These are phyloP conservation scores for Montifringilla adamsi DNA, from an alignment of 2,113 vertebrate genomes.

Conservation along the genomic window DNA sequence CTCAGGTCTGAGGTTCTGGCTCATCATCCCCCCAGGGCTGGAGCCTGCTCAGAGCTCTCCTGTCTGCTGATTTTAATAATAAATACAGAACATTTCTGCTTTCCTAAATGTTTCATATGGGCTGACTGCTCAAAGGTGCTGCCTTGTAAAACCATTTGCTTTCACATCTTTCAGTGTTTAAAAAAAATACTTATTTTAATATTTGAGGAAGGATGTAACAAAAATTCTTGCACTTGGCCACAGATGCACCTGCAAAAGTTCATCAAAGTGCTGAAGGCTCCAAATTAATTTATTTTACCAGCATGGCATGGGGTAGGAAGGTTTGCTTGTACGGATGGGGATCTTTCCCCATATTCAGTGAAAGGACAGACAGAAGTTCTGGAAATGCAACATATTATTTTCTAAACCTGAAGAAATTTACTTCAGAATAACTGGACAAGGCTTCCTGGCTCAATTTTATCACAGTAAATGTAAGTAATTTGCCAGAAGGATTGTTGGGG, in stretches of 20 bases:
- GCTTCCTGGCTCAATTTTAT: neutral
- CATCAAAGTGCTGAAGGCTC: neutral
- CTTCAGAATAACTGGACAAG: neutral
- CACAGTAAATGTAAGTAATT: neutral
- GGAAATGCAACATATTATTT: neutral
- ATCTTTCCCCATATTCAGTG: neutral
- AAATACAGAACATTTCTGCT: neutral
- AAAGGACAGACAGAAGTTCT: neutral
- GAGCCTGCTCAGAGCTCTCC: neutral
- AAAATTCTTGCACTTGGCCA: neutral
- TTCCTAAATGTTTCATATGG: conserved; percentile 19
- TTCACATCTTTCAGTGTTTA: neutral
- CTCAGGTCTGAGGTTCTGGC: too few relatives aligned
- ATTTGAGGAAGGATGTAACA: neutral
- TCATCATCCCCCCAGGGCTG: neutral
- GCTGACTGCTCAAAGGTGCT: neutral
- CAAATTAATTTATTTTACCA: neutral
- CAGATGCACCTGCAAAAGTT: neutral
- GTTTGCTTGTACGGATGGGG: neutral
- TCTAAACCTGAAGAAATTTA: neutral
- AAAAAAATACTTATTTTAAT: neutral
- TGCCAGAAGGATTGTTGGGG: neutral
- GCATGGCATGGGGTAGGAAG: neutral
- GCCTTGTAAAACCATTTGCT: neutral
- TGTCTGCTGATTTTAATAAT: neutral